Evolutionary conservation across 2,888 invertebrate genomes (phyloP), one percentile per base, ranked within the genome.

Genomic region (Melanargia galathea): DNA sequence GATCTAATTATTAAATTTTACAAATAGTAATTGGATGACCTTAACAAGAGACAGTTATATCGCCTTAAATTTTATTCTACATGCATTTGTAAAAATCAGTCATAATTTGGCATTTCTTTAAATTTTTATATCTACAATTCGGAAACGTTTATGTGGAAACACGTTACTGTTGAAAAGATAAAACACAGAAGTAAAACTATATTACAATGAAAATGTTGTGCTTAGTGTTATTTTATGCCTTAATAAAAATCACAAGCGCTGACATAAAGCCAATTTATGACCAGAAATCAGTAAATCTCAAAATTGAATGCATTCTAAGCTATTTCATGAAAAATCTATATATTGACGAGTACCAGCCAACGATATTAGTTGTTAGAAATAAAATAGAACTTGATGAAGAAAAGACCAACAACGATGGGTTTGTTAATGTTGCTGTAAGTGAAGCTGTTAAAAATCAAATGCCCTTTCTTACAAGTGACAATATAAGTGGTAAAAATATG

Each of bases 391-490:
- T 1, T 7, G 1, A 2, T 2, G 10, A 11, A 30, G 2, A 0
- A 2, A 16, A 24, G 2, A 13, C n/a, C 7, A n/a, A n/a, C n/a
- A n/a, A n/a, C n/a, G 18, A 59, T 35, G n/a, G 2, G 20, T 33
- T 57, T 8, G 22, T 26, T 38, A 54, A 67, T 51, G 45, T 48
- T 30, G 16, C 51, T n/a, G 13, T 54, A 16, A 8, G 24, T 43
- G 24, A 52, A 58, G 30, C 62, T 22, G 18, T 56, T 38, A n/a
- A 62, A 26, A 60, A 64, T 55, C 11, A 56, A 40, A n/a, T 66
- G 48, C 68, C 69, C 18, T 38, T 64, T 35, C 46, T 69, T 20
- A 62, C 64, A 22, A 61, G 56, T 1, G 51, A 60, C 30, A 40
- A 63, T 2, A 30, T 64, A 8, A 56, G 68, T 26, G 45, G 59